Base-by-base conservation (phyloP, 2,113 vertebrate genomes). In the Cercocebus atys region DNA sequence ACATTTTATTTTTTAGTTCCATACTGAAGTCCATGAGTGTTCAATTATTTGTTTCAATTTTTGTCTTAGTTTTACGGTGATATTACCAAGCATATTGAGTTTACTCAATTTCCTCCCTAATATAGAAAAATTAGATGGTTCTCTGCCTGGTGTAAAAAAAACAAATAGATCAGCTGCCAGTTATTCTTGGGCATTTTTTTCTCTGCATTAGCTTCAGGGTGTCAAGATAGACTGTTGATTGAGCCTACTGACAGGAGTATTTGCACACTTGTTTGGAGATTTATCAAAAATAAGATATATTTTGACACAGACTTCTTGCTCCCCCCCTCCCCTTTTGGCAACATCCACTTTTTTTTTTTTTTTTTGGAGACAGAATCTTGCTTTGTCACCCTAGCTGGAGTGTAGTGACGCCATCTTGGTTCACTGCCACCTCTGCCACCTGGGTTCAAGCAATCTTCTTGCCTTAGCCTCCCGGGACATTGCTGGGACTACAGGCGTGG, bases 261-360 rank as follows among this genome's bases (percentile, higher is more conserved):
- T 64, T 68, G n/a, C 55, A 55, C 86, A 78, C 13, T 18, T 55
- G 59, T 75, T 66, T 52, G 27, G 50, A 73, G 35, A 86, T 43
- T 55, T 1, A 3, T 86, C n/a, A 79, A 61, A 32, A 68, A 25
- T 27, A 27, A 25, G 59, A 75, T 55, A 20, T 45, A 9, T 55
- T 86, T 78, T 68, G 72, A 52, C 78, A 68, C 72, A 78, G 38
- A 99, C 99, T 98, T 99, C 99, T 98, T 99, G 99, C 18, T 99
- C 99, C 95, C 99, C 99, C n/a, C 30, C 1, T 5, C 59, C 20
- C 22, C 6, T 66, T 87, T 55, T 66, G 25, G 38, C 30, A 93
- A 79, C 59, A n/a, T 25, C 18, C 76, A 70, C 59, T 25, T 59
- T 66, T 35, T 35, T 66, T 32, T 66, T 66, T 6, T 68, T 68